Evolutionary conservation across 2,888 invertebrate genomes (phyloP).

Genomic region (Eupithecia subfuscata): DNA sequence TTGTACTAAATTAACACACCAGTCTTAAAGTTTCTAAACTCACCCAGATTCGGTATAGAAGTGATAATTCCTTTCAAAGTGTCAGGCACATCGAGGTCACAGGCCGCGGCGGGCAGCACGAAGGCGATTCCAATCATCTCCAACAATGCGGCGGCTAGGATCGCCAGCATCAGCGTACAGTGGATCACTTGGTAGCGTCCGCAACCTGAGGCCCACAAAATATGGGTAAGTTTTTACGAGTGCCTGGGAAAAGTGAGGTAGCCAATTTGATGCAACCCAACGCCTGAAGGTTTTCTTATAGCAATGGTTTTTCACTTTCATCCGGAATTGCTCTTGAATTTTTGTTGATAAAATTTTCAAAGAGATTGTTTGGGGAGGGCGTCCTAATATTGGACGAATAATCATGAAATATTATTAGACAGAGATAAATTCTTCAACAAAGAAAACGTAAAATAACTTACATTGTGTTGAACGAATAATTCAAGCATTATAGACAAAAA

Average conservation of each 20-base stretch:
- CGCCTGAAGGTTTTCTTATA: not conserved
- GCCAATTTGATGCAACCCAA: not conserved
- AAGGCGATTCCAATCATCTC: conserved; percentile 85
- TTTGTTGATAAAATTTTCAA: not conserved
- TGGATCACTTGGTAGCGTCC: conserved; percentile 72
- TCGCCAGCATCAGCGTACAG: conserved; percentile 64
- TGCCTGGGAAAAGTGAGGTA: not conserved
- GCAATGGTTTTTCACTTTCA: not conserved
- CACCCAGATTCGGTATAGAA: conserved; percentile 87
- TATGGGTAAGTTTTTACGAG: not conserved
- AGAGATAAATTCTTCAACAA: not conserved
- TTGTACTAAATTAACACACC: not conserved
- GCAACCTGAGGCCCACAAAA: conserved; percentile 53
- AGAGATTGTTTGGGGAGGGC: not conserved
- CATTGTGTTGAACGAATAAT: not conserved
- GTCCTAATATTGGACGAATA: not conserved
- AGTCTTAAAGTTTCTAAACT: conserved; percentile 36
- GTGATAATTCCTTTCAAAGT: conserved; percentile 87
- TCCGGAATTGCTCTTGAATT: not conserved
- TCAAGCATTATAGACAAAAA: not conserved
- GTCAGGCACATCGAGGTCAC: conserved; percentile 86
- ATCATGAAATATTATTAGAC: not conserved
- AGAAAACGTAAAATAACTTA: not conserved
- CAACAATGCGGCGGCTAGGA: conserved; percentile 62
- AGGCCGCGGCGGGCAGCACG: conserved; percentile 88